phyloP scores from a whole-genome alignment of 2,888 invertebrate species.

The Adelognathus sp. region DNA sequence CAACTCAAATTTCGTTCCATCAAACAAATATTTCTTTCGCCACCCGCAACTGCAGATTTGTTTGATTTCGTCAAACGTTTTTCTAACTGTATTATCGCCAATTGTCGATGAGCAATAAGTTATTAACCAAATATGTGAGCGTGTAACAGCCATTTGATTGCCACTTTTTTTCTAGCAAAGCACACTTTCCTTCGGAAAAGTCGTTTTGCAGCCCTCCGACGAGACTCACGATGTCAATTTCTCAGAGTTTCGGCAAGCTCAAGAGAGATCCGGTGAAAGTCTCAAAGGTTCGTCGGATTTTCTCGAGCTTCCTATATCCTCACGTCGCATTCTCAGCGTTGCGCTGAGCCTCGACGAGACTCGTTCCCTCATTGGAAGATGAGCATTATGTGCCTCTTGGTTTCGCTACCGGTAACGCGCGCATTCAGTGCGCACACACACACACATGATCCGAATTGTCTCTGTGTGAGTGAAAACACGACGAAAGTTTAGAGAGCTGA shows the following conservation, averaged over 20 bases:
- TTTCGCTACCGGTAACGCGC: background rate
- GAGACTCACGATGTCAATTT: conserved; percentile 21
- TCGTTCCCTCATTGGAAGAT: conserved; percentile 29
- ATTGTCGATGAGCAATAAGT: no score
- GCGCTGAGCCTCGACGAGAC: background rate
- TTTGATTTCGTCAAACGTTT: no score
- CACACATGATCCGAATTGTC: conserved; percentile 32
- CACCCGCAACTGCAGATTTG: no score
- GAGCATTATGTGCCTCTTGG: background rate
- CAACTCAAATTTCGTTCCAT: no score
- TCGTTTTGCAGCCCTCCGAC: background rate
- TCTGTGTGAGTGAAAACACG: conserved; percentile 24
- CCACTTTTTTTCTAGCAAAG: no score
- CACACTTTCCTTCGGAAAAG: background rate
- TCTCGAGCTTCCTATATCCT: conserved; percentile 18
- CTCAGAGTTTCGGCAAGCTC: conserved; percentile 5
- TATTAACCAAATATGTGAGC: no score
- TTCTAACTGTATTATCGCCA: no score
- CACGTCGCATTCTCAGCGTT: conserved; percentile 4
- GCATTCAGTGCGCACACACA: conserved; percentile 20
- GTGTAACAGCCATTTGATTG: no score
- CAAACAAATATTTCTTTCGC: no score
- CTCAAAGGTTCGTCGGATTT: conserved; percentile 1
- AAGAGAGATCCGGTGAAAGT: background rate
- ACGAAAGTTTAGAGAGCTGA: conserved; percentile 27